Conservation (phyloP, 1,140 invertebrate species). For the Drosophila orosa region DNA sequence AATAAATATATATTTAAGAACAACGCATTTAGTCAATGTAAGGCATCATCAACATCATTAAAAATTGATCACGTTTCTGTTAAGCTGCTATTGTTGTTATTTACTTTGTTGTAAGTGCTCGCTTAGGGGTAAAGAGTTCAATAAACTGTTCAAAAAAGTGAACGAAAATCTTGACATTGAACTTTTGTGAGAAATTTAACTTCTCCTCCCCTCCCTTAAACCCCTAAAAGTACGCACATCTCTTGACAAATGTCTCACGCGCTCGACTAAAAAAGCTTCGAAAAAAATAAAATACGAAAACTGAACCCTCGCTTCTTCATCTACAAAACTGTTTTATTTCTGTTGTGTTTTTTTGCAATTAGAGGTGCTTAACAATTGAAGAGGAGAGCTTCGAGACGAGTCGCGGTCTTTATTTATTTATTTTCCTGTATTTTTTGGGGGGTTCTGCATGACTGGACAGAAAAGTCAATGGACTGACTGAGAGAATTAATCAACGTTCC, state of each 20-base stretch:
- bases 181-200: constrained; percentile 44
- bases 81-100: constrained; percentile 27
- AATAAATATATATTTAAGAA: neutral
- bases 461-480: constrained; percentile 51
- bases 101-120: constrained; percentile 32
- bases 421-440: constrained; percentile 29
- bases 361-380: constrained; percentile 41
- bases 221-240: constrained; percentile 30
- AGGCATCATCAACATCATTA: constrained; percentile 9
- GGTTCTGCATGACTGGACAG: constrained; percentile 56
- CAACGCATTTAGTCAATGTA: neutral
- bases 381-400: constrained; percentile 32
- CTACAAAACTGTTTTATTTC: constrained; percentile 38
- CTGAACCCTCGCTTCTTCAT: constrained; percentile 7
- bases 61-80: constrained; percentile 17
- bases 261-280: constrained; percentile 27
- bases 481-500: constrained; percentile 44
- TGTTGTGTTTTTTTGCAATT: constrained; percentile 39
- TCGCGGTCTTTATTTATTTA: constrained; percentile 36
- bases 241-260: constrained; percentile 49
- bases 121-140: constrained; percentile 34
- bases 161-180: constrained; percentile 60
- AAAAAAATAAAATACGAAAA: constrained; percentile 4
- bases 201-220: neutral
- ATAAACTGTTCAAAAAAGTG: constrained; percentile 42